These are phyloP conservation scores for Hydrolagus colliei DNA, from an alignment of 2,797 vertebrate species.

Conservation along the genomic window DNA sequence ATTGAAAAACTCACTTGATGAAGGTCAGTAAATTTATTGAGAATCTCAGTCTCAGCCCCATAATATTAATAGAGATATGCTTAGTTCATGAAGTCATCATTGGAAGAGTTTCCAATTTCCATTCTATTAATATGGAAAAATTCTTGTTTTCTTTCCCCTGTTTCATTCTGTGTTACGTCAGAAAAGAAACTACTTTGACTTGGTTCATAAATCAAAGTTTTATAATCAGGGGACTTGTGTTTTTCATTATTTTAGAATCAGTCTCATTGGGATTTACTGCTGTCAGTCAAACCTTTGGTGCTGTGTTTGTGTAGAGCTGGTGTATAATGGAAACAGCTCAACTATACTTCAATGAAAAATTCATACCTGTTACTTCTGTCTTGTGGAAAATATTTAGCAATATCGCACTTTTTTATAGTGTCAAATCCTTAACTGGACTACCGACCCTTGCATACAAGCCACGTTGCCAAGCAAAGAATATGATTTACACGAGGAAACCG, in stretches of 20 bases:
- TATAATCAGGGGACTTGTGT: not conserved
- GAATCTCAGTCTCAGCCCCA: no score
- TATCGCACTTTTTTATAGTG: not conserved
- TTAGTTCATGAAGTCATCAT: not conserved
- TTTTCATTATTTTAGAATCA: not conserved
- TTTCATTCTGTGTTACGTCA: not conserved
- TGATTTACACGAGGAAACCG: not conserved
- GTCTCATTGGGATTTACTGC: not conserved
- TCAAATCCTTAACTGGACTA: not conserved
- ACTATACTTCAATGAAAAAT: not conserved
- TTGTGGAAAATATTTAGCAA: not conserved
- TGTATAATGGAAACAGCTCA: not conserved
- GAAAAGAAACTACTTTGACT: not conserved
- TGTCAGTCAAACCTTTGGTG: not conserved
- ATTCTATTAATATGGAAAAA: not conserved
- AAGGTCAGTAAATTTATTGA: no score
- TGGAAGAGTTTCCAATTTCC: not conserved
- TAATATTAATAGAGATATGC: not conserved
- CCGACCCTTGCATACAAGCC: not conserved
- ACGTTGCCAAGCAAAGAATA: not conserved
- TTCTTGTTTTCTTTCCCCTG: not conserved
- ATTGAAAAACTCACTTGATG: no score
- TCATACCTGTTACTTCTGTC: not conserved
- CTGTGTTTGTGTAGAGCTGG: not conserved
- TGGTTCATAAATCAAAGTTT: constrained; percentile 3